These are phyloP conservation scores for Simalia tracyae DNA, from an alignment of 2,797 vertebrate species.

Conservation along the genomic window DNA sequence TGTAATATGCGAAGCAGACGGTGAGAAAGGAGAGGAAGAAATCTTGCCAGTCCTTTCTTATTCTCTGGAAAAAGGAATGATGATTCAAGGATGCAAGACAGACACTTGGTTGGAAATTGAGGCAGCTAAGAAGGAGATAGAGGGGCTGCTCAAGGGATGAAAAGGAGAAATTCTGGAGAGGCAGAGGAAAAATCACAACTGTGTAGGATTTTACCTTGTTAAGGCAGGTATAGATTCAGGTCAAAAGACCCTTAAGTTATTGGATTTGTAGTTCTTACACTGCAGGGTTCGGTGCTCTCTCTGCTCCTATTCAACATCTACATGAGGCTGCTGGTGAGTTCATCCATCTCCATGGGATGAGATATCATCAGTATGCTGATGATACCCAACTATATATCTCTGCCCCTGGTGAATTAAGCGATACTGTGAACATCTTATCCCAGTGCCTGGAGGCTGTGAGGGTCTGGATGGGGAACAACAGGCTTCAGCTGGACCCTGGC, in stretches of 20 bases:
- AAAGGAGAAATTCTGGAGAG: neutral
- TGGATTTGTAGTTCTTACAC: neutral
- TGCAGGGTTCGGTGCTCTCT: neutral
- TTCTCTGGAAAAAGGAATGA: neutral
- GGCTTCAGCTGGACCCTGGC: neutral
- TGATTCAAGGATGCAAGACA: neutral
- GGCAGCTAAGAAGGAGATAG: neutral
- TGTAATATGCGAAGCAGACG: neutral
- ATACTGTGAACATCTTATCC: neutral
- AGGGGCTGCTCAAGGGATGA: neutral
- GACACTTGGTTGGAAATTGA: neutral
- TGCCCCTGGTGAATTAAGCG: neutral
- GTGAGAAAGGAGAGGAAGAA: neutral
- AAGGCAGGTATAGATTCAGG: neutral
- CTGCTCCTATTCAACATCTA: neutral
- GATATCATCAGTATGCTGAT: neutral
- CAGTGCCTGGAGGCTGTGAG: neutral
- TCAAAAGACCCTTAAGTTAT: neutral
- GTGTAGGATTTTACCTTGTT: neutral
- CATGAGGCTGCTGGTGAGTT: neutral
- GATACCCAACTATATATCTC: neutral
- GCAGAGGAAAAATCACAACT: neutral
- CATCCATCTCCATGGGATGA: neutral
- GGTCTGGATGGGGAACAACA: neutral
- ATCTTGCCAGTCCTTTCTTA: neutral